Percentiles rank a stretch among this genome's conserved stretches.
Evolutionary conservation across 2,113 vertebrate genomes (phyloP).

Genomic region (Trogon melanurus): DNA sequence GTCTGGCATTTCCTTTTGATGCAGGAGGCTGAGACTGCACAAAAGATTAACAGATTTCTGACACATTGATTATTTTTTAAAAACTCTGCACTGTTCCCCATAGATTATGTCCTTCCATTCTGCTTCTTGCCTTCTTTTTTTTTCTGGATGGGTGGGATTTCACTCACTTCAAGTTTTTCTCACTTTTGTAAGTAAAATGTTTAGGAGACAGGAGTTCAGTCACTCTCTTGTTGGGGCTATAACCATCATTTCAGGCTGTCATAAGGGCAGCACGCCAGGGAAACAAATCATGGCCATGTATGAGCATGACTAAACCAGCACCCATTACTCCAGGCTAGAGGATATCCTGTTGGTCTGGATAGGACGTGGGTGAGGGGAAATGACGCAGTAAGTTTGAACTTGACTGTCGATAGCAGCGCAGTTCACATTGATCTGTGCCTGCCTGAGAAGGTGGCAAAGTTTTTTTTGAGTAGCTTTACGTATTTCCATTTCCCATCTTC

Average conservation of each 20-base stretch:
- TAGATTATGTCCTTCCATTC: not conserved
- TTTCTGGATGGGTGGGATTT: not conserved
- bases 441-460: not conserved
- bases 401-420: not conserved
- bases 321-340: not conserved
- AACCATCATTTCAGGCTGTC: not conserved
- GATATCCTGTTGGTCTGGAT: not conserved
- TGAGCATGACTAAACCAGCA: conserved; percentile 6
- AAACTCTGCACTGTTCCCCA: not conserved
- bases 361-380: not conserved
- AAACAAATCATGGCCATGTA: not conserved
- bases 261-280: not conserved
- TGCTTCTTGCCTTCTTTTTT: not conserved
- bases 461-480: not conserved
- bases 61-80: not conserved
- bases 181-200: not conserved
- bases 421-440: not conserved
- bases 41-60: not conserved
- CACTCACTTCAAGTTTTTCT: not conserved
- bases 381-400: not conserved
- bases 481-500: not conserved
- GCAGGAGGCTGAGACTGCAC: not conserved
- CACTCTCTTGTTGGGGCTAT: not conserved
- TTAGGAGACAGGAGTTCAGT: not conserved
- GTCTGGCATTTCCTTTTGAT: not conserved